These are phyloP conservation scores for Anthonomus grandis DNA, from an alignment of 1,140 invertebrate genomes.

Conservation along the genomic window DNA sequence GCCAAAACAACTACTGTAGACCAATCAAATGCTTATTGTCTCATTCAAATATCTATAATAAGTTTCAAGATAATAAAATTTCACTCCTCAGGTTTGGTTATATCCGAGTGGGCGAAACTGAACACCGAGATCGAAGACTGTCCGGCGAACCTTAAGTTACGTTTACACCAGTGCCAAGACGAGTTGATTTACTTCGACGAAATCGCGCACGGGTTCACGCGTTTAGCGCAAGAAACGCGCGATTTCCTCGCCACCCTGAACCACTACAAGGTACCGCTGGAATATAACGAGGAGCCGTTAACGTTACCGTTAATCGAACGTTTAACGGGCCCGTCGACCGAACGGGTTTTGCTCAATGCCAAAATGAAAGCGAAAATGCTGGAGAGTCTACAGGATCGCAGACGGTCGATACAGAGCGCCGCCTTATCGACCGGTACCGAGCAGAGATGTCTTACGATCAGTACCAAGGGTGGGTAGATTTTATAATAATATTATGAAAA, in stretches of 20 bases:
- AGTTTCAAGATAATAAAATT: too few relatives aligned
- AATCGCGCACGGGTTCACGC: conserved; percentile 82
- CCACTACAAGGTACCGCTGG: conserved; percentile 67
- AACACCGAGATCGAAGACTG: conserved; percentile 38
- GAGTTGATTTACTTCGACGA: conserved; percentile 93
- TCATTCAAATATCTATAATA: too few relatives aligned
- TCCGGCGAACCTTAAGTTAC: conserved; percentile 34
- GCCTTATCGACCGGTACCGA: conserved; percentile 59
- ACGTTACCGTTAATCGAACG: conserved; percentile 66
- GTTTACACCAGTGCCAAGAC: conserved; percentile 70
- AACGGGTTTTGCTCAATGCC: conserved; percentile 48
- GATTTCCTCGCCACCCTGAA: conserved; percentile 82
- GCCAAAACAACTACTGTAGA: too few relatives aligned
- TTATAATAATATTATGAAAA: too few relatives aligned
- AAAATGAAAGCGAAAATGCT: conserved; percentile 70
- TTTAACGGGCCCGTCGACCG: conserved; percentile 54
- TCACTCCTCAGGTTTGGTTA: conserved; percentile 53
- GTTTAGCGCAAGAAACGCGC: conserved; percentile 78
- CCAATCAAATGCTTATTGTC: too few relatives aligned
- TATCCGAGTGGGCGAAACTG: conserved; percentile 53
- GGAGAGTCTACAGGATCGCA: conserved; percentile 73
- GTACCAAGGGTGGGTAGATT: conserved; percentile 34
- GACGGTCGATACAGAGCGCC: conserved; percentile 63
- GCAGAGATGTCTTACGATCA: conserved; percentile 60
- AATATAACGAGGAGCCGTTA: conserved; percentile 53